These are phyloP conservation scores for Xanthia togata DNA, from an alignment of 2,888 invertebrate species.

Conservation along the genomic window DNA sequence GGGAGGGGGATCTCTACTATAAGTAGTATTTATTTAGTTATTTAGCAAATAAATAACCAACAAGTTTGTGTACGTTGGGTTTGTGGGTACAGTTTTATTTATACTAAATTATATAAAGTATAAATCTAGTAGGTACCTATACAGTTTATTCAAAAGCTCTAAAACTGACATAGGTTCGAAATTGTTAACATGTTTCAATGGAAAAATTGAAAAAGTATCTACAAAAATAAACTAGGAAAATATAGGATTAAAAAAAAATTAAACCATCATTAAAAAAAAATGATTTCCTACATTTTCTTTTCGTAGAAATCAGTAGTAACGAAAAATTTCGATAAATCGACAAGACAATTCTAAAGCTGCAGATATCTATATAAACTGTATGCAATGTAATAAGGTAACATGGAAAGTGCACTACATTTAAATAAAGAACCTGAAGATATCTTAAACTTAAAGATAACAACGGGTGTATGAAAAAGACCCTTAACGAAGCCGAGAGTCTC, in stretches of 20 bases:
- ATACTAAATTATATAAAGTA: too few relatives aligned
- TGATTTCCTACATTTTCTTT: not conserved
- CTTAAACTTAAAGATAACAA: not conserved
- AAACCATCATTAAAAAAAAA: too few relatives aligned
- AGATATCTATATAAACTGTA: not conserved
- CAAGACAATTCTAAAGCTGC: not conserved
- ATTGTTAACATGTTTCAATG: not conserved
- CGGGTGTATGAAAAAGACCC: not conserved
- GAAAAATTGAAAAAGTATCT: not conserved
- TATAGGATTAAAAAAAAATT: too few relatives aligned
- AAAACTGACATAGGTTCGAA: not conserved
- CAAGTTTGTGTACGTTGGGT: conserved; percentile 27
- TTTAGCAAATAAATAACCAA: conserved; percentile 67
- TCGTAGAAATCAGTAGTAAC: not conserved
- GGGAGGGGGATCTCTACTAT: conserved; percentile 55
- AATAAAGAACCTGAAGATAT: not conserved
- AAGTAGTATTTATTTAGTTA: conserved; percentile 67
- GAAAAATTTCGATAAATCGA: not conserved
- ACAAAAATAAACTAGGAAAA: too few relatives aligned
- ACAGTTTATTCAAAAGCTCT: not conserved
- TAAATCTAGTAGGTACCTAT: not conserved
- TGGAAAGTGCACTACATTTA: not conserved
- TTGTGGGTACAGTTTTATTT: not conserved
- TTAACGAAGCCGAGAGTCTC: not conserved
- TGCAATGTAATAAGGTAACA: not conserved